Conservation (phyloP, 2,113 vertebrate genomes). For the Eulemur macaco region DNA sequence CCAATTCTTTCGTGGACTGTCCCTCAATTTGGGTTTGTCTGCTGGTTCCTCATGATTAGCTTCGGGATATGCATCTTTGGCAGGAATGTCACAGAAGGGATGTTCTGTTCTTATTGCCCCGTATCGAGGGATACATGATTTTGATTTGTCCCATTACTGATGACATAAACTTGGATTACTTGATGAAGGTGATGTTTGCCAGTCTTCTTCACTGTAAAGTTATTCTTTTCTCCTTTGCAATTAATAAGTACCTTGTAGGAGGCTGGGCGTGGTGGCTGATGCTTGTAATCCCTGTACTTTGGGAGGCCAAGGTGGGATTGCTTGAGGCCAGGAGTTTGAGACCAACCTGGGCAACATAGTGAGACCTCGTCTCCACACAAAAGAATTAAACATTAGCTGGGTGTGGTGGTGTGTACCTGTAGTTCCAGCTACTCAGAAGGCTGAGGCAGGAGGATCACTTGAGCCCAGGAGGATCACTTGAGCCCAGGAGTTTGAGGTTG, state of each 20-base stretch:
- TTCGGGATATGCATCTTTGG: neutral
- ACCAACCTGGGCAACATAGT: too few relatives aligned
- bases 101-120: neutral
- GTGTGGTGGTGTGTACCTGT: too few relatives aligned
- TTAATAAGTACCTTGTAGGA: neutral
- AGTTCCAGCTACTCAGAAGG: too few relatives aligned
- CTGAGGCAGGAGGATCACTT: too few relatives aligned
- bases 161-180: slow-evolving; percentile 20
- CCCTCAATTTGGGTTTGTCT: neutral
- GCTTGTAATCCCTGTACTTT: too few relatives aligned
- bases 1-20: neutral
- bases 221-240: neutral
- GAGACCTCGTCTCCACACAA: too few relatives aligned
- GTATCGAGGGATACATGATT: neutral
- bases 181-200: neutral
- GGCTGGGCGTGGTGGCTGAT: neutral
- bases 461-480: too few relatives aligned
- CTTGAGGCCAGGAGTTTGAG: too few relatives aligned
- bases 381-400: too few relatives aligned
- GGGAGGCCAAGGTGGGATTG: too few relatives aligned
- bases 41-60: neutral
- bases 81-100: neutral
- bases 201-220: neutral
- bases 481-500: too few relatives aligned
- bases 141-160: neutral